phyloP scores from a whole-genome alignment of 2,113 vertebrate species.

The Shinisaurus crocodilurus region DNA sequence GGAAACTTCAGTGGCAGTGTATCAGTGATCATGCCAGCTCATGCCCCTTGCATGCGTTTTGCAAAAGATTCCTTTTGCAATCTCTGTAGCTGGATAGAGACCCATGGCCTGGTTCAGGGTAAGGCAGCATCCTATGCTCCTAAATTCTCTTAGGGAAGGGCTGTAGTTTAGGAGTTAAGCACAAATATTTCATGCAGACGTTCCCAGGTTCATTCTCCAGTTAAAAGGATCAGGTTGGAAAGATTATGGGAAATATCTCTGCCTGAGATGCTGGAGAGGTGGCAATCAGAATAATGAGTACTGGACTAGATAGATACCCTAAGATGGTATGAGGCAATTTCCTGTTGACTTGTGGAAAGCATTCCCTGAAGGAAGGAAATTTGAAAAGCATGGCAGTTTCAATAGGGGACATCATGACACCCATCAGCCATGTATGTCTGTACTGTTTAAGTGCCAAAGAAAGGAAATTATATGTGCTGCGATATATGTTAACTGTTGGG shows the following conservation, averaged over 20 bases:
- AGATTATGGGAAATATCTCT: background rate
- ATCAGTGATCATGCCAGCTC: too few species aligned
- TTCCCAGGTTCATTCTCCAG: too few species aligned
- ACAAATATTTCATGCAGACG: too few species aligned
- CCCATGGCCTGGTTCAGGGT: too few species aligned
- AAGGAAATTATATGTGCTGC: background rate
- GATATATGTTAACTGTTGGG: background rate
- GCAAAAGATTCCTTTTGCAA: too few species aligned
- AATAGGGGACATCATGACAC: background rate
- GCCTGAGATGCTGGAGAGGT: background rate
- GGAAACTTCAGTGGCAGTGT: too few species aligned
- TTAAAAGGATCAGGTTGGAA: too few species aligned
- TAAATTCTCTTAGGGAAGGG: too few species aligned
- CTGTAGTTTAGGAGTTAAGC: too few species aligned
- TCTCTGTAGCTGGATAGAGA: too few species aligned
- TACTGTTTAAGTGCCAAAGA: fast-evolving
- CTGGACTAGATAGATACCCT: background rate
- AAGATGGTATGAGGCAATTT: background rate
- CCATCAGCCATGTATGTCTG: background rate
- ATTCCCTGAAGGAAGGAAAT: background rate
- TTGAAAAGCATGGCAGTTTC: background rate
- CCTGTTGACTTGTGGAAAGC: background rate
- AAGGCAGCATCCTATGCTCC: too few species aligned
- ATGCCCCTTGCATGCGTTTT: too few species aligned
- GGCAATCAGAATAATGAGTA: background rate